Conservation (phyloP, 2,113 vertebrate species). For the Dipodomys spectabilis region DNA sequence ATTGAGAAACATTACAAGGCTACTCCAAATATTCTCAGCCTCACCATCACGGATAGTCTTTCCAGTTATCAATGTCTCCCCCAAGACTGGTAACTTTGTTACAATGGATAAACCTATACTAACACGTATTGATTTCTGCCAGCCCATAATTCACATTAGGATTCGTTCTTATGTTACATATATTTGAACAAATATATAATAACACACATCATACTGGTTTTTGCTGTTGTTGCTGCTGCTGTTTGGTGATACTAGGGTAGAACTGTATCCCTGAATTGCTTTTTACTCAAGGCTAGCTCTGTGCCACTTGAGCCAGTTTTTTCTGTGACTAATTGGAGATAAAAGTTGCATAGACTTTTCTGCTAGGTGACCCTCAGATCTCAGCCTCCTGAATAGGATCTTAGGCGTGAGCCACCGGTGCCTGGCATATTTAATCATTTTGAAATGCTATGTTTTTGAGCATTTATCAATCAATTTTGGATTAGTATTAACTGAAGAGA, state of each 20-base stretch:
- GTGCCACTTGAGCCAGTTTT: no score
- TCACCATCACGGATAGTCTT: no score
- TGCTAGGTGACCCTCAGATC: no score
- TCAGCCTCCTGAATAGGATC: no score
- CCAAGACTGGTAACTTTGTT: not conserved
- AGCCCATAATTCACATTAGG: no score
- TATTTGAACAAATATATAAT: not conserved
- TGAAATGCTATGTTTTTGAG: not conserved
- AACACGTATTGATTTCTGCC: accelerated
- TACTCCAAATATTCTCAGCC: not conserved
- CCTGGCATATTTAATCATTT: not conserved
- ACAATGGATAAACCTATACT: not conserved
- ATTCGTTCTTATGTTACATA: not conserved
- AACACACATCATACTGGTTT: not conserved
- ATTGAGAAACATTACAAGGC: not conserved
- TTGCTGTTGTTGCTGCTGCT: no score
- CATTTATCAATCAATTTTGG: not conserved
- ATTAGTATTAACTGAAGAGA: not conserved
- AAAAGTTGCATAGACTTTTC: no score
- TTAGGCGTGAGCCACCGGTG: no score
- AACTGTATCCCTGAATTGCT: no score
- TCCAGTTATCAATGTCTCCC: not conserved
- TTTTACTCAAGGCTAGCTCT: no score
- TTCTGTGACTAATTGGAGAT: no score
- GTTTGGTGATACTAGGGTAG: no score